Percentiles rank a stretch among this genome's conserved stretches.
These are phyloP conservation scores for Tachina fera DNA, from an alignment of 2,888 invertebrate genomes.

Conservation along the genomic window DNA sequence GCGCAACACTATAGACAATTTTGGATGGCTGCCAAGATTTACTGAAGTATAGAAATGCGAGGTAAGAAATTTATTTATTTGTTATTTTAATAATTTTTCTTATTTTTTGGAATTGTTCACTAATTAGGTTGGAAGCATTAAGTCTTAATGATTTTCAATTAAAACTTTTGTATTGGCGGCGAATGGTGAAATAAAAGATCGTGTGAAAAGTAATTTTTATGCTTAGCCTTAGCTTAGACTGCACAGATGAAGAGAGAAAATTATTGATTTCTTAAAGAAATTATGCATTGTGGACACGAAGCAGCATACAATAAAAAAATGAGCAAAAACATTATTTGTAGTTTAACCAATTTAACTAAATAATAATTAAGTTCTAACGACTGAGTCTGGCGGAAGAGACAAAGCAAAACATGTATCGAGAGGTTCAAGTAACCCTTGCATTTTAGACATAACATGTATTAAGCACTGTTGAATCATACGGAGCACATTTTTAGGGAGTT, in stretches of 20 bases:
- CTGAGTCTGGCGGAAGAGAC: no score
- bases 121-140: constrained; percentile 67
- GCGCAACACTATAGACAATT: constrained; percentile 32
- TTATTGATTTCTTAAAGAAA: no score
- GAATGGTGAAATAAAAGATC: constrained; percentile 40
- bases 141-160: constrained; percentile 62
- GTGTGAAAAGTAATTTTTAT: constrained; percentile 57
- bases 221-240: background rate
- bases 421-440: no score
- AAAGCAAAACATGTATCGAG: no score
- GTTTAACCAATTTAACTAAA: no score
- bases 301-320: no score
- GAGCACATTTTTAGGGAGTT: no score
- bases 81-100: background rate
- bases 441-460: no score
- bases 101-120: constrained; percentile 46
- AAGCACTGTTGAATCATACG: no score
- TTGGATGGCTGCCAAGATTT: background rate
- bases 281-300: no score
- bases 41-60: background rate
- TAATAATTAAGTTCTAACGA: no score
- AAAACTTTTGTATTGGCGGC: constrained; percentile 27
- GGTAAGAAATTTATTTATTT: background rate
- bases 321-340: no score
- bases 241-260: background rate